Base-by-base conservation (phyloP, 2,113 vertebrate species). In the Brachypteracias leptosomus region DNA sequence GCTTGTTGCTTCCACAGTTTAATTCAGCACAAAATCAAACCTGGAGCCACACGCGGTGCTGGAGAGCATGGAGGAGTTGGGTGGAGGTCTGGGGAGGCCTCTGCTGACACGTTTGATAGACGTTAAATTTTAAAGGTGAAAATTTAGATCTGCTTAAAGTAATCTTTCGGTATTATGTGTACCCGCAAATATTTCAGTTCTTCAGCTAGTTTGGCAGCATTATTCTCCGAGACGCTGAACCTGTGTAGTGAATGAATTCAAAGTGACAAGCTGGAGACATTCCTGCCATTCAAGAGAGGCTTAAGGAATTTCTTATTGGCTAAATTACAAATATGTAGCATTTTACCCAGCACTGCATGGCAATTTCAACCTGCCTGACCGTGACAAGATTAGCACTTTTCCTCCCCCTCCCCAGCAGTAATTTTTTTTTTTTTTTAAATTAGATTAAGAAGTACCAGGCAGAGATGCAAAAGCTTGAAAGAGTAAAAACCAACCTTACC, bases 271-370 rank as follows among this genome's bases (percentile, higher is more conserved):
- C 98, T 97, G 95, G 97, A 98, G 98, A 98, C 97, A 98, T 98
- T 98, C 98, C 95, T 98, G 97, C 95, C 96, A 97, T 98, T 98
- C 98, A 98, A 92, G 97, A 95, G 97, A 98, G 98, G 98, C 98
- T 99, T 99, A 99, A 98, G 97, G 98, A 98, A 98, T 98, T 99
- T 98, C 98, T 99, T 98, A 97, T 97, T 99, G 98, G 98, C 98
- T 98, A 98, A 98, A 98, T 98, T 97, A 98, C 97, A 98, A 98
- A 98, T 98, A 98, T 98, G 98, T 98, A 98, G 98, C 97, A 93
- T 98, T 98, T 98, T 97, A 97, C 98, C 98, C 98, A 98, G 97
- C 97, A 96, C 98, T 96, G 98, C 98, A 98, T 98, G 98, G 97
- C 97, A 97, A 91, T 97, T 98, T 98, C 96, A 98, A 98, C 96